These are phyloP conservation scores for Helicolenus hilgendorfi DNA, from an alignment of 2,797 vertebrate species.

Conservation along the genomic window DNA sequence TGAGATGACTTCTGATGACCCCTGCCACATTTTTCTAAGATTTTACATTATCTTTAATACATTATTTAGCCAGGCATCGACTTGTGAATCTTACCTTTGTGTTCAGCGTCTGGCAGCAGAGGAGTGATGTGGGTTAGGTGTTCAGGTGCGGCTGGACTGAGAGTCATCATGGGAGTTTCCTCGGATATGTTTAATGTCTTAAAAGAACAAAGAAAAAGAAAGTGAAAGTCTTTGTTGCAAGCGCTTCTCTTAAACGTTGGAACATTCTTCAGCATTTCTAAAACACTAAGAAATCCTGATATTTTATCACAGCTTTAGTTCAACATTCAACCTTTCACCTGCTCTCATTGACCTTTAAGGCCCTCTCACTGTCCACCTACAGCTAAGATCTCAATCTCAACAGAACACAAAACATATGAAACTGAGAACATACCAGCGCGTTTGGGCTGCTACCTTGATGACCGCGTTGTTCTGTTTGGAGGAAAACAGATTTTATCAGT, in stretches of 20 bases:
- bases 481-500: constrained; percentile 66
- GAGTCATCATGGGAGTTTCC: constrained; percentile 36
- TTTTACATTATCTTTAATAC: not conserved
- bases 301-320: not conserved
- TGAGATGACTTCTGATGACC: not conserved
- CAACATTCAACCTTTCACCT: not conserved
- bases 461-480: constrained; percentile 66
- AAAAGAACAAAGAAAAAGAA: constrained; percentile 7
- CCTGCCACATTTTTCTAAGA: not conserved
- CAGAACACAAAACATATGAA: constrained; percentile 7
- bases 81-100: constrained; percentile 55
- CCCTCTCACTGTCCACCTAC: not conserved
- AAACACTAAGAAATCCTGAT: not conserved
- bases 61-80: not conserved
- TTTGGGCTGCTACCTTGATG: constrained; percentile 10
- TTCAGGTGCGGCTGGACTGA: not conserved
- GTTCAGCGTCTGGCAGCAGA: not conserved
- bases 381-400: constrained; percentile 18
- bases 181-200: constrained; percentile 55
- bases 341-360: not conserved
- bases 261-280: not conserved
- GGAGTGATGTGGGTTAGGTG: not conserved
- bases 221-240: not conserved
- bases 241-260: not conserved
- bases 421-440: constrained; percentile 74